Conservation (phyloP, 1,140 invertebrate species). For the Tachypleus tridentatus region DNA sequence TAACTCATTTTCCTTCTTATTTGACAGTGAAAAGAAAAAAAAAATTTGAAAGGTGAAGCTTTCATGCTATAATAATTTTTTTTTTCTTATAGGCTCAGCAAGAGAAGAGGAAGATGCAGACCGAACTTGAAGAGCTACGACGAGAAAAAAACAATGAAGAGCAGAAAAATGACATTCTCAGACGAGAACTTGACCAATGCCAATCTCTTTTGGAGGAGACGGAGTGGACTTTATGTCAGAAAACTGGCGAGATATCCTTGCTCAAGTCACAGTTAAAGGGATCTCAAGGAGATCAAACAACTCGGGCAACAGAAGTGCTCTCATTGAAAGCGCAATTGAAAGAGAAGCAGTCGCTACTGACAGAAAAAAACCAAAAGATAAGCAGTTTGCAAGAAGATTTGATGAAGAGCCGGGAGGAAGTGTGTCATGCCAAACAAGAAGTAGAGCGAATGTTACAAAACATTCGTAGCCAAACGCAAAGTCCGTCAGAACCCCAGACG, state of each 20-base stretch:
- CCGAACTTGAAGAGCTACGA: slow-evolving; percentile 40
- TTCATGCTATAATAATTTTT: too few species aligned
- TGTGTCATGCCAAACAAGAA: slow-evolving; percentile 40
- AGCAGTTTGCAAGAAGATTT: slow-evolving; percentile 33
- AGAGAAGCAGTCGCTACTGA: slow-evolving; percentile 27
- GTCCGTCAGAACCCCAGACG: slow-evolving; percentile 4
- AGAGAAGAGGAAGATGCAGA: slow-evolving; percentile 47
- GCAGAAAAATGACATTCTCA: slow-evolving; percentile 40
- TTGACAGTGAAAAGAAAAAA: too few species aligned
- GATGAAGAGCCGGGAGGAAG: slow-evolving; percentile 32
- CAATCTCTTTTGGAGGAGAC: slow-evolving; percentile 53
- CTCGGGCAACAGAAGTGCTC: slow-evolving; percentile 49
- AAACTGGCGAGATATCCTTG: slow-evolving; percentile 52
- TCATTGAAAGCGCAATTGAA: slow-evolving; percentile 46
- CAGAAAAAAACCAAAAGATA: slow-evolving; percentile 14
- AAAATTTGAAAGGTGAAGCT: too few species aligned
- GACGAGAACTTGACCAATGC: slow-evolving; percentile 22
- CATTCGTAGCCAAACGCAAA: background rate
- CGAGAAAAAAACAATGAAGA: slow-evolving; percentile 36
- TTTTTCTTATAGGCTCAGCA: slow-evolving; percentile 41
- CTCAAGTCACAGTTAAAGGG: slow-evolving; percentile 66
- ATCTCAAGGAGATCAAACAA: slow-evolving; percentile 53
- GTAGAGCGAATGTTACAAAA: slow-evolving; percentile 36
- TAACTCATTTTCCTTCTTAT: too few species aligned
- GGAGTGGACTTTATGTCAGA: slow-evolving; percentile 59